Evolutionary conservation across 2,888 invertebrate genomes (phyloP), one percentile per base, ranked within the genome.

Genomic region (Gryllus longicercus): DNA sequence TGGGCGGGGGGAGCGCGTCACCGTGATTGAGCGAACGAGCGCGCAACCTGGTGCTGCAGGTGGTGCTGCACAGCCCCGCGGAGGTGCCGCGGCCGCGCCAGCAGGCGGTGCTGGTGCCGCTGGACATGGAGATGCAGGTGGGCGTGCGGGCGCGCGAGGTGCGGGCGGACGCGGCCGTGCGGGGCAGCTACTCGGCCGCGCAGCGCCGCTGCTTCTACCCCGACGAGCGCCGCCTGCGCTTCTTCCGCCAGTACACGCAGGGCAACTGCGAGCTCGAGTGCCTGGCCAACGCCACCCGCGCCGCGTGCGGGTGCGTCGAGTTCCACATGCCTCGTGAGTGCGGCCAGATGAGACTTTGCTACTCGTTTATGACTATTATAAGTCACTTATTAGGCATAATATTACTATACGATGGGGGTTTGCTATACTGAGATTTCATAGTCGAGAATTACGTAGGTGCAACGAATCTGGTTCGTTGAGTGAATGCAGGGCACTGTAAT

Each of bases 101-200:
- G 83, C 92, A 93, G 85, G 93, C 92, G 85, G 93, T 93, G 85
- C 88, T 93, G 80, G 91, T 91, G 14, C 93, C 93, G 14, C 86
- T 93, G 81, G 91, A 91, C 80, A 92, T 93, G 85, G 93, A 93
- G 86, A 90, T 93, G 1, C 89, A 93, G 1, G 92, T 93, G 2
- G 91, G 92, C 0, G 91, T 94, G 18, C 91, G 92, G 85, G 93
- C 94, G 0, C 92, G 93, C 85, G 93, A 93, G 90, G 93, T 93
- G 88, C 93, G 92, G 4, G 93, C 93, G 2, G 92, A 92, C 0
- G 90, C 90, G 79, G 92, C 92, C 38, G 86, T 94, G 10, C 88
- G 88, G 83, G 89, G 90, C 79, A 93, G 93, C 82, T 89, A 90
- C 79, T 91, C 93, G 0, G 50, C 80, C 14, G 79, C 79, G 38